Conservation (phyloP, 1,140 invertebrate species). For the Gryllus bimaculatus region DNA sequence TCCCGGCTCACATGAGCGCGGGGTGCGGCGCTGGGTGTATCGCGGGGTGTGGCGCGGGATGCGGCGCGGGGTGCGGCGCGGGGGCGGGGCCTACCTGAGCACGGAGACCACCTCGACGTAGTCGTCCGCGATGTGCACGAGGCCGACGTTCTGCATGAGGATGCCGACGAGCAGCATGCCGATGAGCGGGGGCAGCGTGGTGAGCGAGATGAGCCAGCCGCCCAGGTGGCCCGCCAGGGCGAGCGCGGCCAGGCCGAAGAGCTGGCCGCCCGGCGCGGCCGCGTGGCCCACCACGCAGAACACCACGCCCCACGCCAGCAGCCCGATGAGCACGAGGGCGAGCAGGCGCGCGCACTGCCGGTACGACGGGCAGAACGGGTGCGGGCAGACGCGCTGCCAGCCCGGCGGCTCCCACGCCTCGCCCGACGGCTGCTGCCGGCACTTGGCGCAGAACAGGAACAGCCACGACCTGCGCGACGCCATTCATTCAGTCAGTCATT, state of each 20-base stretch:
- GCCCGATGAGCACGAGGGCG: constrained; percentile 54
- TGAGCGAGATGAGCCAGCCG: constrained; percentile 63
- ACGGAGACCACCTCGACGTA: constrained; percentile 51
- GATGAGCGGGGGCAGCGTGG: constrained; percentile 74
- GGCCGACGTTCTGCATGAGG: constrained; percentile 65
- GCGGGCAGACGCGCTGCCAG: constrained; percentile 66
- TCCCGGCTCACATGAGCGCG: no score
- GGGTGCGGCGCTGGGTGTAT: no score
- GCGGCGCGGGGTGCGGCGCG: no score
- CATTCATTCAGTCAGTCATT: not conserved
- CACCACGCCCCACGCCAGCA: constrained; percentile 65
- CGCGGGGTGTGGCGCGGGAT: no score
- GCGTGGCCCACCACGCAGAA: constrained; percentile 62
- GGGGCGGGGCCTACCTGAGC: constrained; percentile 47
- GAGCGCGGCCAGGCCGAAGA: constrained; percentile 67
- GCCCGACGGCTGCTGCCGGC: constrained; percentile 53
- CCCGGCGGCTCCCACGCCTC: constrained; percentile 66
- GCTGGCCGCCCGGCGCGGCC: constrained; percentile 64
- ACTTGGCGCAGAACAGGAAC: constrained; percentile 58
- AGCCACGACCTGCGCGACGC: constrained; percentile 52
- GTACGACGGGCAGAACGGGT: constrained; percentile 70
- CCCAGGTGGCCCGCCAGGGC: constrained; percentile 68
- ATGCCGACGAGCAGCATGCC: constrained; percentile 79
- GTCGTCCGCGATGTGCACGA: constrained; percentile 54
- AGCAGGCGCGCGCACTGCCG: constrained; percentile 62